Percentiles rank a stretch among this genome's conserved stretches.
phyloP scores from a whole-genome alignment of 2,888 invertebrate genomes.

The Nineta flava region DNA sequence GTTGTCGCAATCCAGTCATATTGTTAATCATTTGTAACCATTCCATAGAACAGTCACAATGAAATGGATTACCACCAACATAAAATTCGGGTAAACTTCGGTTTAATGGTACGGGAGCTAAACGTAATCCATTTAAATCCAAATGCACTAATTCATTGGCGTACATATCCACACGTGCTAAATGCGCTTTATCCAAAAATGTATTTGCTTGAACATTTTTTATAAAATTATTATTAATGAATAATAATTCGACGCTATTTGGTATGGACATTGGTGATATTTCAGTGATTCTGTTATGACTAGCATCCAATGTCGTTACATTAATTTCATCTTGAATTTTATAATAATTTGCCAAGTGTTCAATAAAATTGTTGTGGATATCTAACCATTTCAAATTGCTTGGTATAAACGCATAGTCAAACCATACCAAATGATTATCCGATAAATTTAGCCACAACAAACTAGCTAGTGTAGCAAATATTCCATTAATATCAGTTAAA shows the following conservation, averaged over 20 bases:
- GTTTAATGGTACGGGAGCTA: conserved; percentile 55
- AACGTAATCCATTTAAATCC: conserved; percentile 63
- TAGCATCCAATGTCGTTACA: conserved; percentile 74
- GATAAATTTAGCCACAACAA: conserved; percentile 77
- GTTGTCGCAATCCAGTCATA: conserved; percentile 64
- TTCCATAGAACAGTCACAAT: conserved; percentile 91
- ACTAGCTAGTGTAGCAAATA: conserved; percentile 71
- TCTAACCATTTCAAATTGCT: conserved; percentile 81
- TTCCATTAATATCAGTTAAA: conserved; percentile 76
- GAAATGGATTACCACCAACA: conserved; percentile 83
- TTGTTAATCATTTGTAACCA: conserved; percentile 85
- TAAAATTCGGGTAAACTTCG: conserved; percentile 75
- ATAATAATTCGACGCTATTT: conserved; percentile 71
- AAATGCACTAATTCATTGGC: conserved; percentile 72
- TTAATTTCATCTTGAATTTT: conserved; percentile 66
- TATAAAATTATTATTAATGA: conserved; percentile 80
- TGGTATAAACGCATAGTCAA: conserved; percentile 85
- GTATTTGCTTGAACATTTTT: conserved; percentile 68
- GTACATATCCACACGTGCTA: conserved; percentile 79
- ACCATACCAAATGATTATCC: conserved; percentile 83
- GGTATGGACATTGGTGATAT: conserved; percentile 74
- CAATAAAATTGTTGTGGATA: conserved; percentile 79
- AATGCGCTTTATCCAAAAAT: conserved; percentile 68
- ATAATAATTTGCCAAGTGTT: conserved; percentile 76
- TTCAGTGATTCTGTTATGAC: conserved; percentile 74